These are phyloP conservation scores for Metacarcinus magister DNA, from an alignment of 2,888 invertebrate species.

Conservation along the genomic window DNA sequence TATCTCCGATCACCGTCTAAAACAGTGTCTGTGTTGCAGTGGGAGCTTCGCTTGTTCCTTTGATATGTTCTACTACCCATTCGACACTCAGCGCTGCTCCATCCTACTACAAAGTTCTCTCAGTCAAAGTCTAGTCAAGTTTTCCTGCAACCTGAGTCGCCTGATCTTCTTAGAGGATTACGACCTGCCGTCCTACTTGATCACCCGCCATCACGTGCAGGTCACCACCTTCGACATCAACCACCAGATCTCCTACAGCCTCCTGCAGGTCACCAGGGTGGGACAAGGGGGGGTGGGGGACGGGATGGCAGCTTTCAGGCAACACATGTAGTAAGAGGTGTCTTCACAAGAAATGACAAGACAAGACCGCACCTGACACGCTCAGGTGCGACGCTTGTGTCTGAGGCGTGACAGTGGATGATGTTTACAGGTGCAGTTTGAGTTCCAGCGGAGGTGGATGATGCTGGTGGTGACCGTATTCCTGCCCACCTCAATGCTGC, in stretches of 20 bases:
- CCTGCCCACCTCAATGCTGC: conserved; percentile 79
- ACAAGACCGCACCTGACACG: background rate
- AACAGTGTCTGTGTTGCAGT: conserved; percentile 34
- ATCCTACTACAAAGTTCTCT: conserved; percentile 71
- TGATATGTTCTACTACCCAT: conserved; percentile 80
- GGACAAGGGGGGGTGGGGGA: background rate
- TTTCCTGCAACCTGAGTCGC: background rate
- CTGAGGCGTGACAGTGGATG: no score
- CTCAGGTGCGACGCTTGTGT: background rate
- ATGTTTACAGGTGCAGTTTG: conserved; percentile 71
- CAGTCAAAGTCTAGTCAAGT: conserved; percentile 63
- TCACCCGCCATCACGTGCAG: background rate
- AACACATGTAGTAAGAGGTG: no score
- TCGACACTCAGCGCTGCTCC: conserved; percentile 76
- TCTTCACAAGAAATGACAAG: background rate
- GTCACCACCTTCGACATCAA: conserved; percentile 49
- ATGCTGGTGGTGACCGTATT: conserved; percentile 75
- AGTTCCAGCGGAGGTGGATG: conserved; percentile 65
- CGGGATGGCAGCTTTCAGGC: background rate
- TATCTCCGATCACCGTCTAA: background rate
- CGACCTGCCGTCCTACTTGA: conserved; percentile 72
- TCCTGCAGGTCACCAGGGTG: background rate
- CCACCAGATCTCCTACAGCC: background rate
- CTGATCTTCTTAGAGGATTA: conserved; percentile 74
- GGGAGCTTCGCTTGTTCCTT: conserved; percentile 79